phyloP scores from a whole-genome alignment of 1,140 invertebrate species.

The Asobara japonica region DNA sequence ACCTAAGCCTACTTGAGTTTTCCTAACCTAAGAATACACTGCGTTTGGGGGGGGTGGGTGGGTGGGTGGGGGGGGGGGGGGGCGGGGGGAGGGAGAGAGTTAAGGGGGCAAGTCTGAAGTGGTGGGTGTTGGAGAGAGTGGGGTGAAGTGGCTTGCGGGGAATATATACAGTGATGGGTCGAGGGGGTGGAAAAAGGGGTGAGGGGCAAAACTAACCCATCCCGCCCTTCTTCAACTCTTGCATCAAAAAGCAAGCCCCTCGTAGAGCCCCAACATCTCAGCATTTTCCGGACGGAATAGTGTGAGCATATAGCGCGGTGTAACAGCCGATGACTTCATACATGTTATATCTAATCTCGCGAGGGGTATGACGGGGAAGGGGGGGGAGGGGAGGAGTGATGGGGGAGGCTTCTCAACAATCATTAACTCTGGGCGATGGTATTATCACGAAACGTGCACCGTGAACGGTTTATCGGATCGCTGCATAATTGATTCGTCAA shows the following conservation, averaged over 20 bases:
- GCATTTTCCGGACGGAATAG: neutral
- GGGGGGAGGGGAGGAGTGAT: neutral
- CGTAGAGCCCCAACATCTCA: neutral
- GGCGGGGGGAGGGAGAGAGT: slow-evolving; percentile 31
- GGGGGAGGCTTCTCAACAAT: slow-evolving; percentile 3
- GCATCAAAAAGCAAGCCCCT: slow-evolving; percentile 1
- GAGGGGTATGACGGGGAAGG: neutral
- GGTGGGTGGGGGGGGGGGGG: slow-evolving; percentile 49
- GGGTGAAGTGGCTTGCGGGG: slow-evolving; percentile 51
- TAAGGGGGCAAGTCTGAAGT: slow-evolving; percentile 36
- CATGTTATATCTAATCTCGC: neutral
- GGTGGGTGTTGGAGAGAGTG: slow-evolving; percentile 43
- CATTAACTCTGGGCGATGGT: slow-evolving; percentile 3
- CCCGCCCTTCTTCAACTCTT: neutral
- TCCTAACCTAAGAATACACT: slow-evolving; percentile 62
- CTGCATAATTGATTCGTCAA: slow-evolving; percentile 17
- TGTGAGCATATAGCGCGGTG: neutral
- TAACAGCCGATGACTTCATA: slow-evolving; percentile 8
- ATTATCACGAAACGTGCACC: slow-evolving; percentile 15
- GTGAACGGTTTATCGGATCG: slow-evolving; percentile 10
- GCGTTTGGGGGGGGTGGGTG: slow-evolving; percentile 37
- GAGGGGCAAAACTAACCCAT: slow-evolving; percentile 9
- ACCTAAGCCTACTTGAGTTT: slow-evolving; percentile 59
- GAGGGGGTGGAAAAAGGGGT: neutral
- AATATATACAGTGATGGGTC: slow-evolving; percentile 4